Base-by-base conservation (phyloP, 2,888 invertebrate genomes). In the Dorcus hopei region DNA sequence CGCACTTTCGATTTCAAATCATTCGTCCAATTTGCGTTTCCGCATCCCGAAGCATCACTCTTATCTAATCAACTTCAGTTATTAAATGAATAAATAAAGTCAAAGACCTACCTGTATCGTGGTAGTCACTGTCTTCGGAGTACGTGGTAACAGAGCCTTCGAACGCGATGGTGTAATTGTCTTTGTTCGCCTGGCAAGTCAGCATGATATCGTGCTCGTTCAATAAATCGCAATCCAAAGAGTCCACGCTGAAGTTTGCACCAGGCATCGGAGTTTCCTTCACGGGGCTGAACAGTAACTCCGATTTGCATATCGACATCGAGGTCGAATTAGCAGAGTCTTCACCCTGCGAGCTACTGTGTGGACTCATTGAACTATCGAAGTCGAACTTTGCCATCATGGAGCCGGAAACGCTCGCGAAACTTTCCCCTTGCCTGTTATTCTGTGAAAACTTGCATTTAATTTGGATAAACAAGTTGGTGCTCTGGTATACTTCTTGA, bases 161-260 rank as follows among this genome's bases (percentile, higher is more conserved):
- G 72, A 95, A 95, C 67, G 95, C 95, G 73, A 95, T 94, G 64
- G 95, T 95, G 77, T 95, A 95, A 81, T 95, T 95, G 79, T 94
- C 91, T 81, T 95, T 94, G 78, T 94, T 93, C 62, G 93, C 90
- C 80, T 91, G 91, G 78, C 95, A 95, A 63, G 94, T 95, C 66
- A 94, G 84, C 78, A 95, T 88, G 74, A 94, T 90, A 73, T 93
- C 93, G 72, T 90, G 89, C 75, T 90, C 89, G 62, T 88, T 87
- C 65, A 87, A 85, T 68, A 87, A 83, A 76, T 93, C 93, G 80
- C 93, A 91, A 79, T 95, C 95, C 69, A 95, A 82, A 65, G 94
- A 95, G 77, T 95, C 95, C 62, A 94, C 93, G 71, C 94, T 94
- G 80, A 90, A 91, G 77, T 90, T 90, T 58, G 83, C 83, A 57